phyloP scores from a whole-genome alignment of 2,113 vertebrate species.

The Neodontobutis hainanensis region DNA sequence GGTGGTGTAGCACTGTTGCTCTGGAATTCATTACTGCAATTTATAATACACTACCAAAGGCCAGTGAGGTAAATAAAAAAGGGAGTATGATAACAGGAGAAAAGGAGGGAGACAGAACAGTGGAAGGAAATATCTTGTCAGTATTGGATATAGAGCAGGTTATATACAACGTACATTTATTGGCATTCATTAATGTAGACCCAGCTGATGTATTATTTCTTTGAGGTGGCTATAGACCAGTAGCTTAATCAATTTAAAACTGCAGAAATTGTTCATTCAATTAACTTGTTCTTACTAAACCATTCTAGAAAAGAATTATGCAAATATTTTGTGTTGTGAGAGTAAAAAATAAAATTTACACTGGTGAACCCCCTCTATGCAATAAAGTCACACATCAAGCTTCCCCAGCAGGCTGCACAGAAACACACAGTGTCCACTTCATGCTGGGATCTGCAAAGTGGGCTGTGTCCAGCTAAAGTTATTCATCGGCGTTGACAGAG shows the following conservation, averaged over 20 bases:
- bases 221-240: constrained; percentile 23
- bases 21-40: constrained; percentile 63
- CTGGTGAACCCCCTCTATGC: constrained; percentile 3
- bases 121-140: constrained; percentile 29
- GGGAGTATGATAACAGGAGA: constrained; percentile 20
- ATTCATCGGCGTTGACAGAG: constrained; percentile 67
- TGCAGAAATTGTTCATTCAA: constrained; percentile 41
- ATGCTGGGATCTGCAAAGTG: constrained; percentile 54
- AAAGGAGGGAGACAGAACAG: constrained; percentile 28
- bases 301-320: constrained; percentile 25
- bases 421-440: constrained; percentile 29
- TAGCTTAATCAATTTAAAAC: constrained; percentile 38
- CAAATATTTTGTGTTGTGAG: constrained; percentile 13
- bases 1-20: constrained; percentile 22
- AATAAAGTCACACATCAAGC: constrained; percentile 19
- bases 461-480: constrained; percentile 59
- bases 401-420: constrained; percentile 17
- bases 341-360: constrained; percentile 24
- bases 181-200: constrained; percentile 17
- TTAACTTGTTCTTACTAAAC: constrained; percentile 34
- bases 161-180: constrained; percentile 29
- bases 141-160: constrained; percentile 32
- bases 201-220: constrained; percentile 35
- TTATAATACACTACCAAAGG: constrained; percentile 60
- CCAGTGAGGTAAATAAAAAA: constrained; percentile 24